A percentile compares a stretch with the other conserved stretches of the same genome.
Evolutionary conservation across 2,113 vertebrate genomes (phyloP).

Genomic region (Etheostoma cragini): DNA sequence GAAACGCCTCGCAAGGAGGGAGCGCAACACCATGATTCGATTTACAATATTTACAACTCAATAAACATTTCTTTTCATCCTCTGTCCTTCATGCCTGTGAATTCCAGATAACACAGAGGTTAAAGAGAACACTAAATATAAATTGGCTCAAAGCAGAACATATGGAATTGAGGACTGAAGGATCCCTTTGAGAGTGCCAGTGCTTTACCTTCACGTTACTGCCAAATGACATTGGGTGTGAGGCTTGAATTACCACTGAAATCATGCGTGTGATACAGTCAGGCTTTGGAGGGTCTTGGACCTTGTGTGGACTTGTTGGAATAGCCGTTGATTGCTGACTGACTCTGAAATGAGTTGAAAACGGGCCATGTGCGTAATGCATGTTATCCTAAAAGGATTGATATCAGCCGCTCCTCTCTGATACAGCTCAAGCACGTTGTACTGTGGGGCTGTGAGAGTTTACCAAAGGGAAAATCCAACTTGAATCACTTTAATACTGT

Average conservation of each 20-base stretch:
- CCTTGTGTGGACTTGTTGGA: conserved; percentile 24
- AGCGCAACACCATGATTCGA: conserved; percentile 72
- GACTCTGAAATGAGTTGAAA: conserved; percentile 45
- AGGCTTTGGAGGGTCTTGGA: conserved; percentile 27
- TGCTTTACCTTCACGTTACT: conserved; percentile 58
- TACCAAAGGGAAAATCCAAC: neutral
- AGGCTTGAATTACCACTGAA: conserved; percentile 73
- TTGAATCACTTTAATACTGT: neutral
- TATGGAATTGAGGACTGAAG: conserved; percentile 67
- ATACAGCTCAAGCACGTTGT: conserved; percentile 1
- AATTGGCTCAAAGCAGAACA: conserved; percentile 76
- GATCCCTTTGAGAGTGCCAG: conserved; percentile 55
- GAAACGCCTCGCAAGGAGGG: conserved; percentile 69
- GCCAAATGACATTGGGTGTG: conserved; percentile 62
- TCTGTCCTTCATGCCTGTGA: conserved; percentile 78
- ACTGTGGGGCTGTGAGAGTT: conserved; percentile 21
- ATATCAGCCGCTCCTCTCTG: conserved; percentile 3
- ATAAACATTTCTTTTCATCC: conserved; percentile 80
- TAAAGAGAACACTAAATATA: conserved; percentile 77
- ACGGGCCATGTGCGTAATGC: conserved; percentile 36
- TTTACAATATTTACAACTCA: conserved; percentile 85
- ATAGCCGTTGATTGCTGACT: conserved; percentile 27
- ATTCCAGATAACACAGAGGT: conserved; percentile 78
- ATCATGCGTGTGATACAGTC: conserved; percentile 66
- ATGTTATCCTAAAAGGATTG: conserved; percentile 30